phyloP scores from a whole-genome alignment of 2,113 vertebrate genomes.

The Aegypius monachus region DNA sequence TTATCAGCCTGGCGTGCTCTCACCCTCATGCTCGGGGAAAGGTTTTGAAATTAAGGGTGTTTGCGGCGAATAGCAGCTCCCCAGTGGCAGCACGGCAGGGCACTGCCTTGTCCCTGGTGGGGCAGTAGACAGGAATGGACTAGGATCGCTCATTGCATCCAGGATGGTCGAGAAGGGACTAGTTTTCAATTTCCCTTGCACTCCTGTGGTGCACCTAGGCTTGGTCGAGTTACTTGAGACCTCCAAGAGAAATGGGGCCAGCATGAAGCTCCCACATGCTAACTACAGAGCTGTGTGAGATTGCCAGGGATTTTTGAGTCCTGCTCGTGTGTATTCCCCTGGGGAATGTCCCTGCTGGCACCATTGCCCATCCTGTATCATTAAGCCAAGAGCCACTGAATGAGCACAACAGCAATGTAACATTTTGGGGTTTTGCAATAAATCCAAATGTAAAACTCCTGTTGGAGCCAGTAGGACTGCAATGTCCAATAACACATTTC shows the following conservation, averaged over 20 bases:
- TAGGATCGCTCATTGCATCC: not conserved
- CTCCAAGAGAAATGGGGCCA: not conserved
- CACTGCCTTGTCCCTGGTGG: not conserved
- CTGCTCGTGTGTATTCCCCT: accelerated
- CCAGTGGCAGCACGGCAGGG: not conserved
- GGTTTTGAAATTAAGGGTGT: not conserved
- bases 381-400: not conserved
- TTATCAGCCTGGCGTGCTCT: not conserved
- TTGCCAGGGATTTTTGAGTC: not conserved
- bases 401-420: not conserved
- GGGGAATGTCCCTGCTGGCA: not conserved
- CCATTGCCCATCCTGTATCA: not conserved
- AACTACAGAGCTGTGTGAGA: not conserved
- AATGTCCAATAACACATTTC: not conserved
- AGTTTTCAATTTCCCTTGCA: not conserved
- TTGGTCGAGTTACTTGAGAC: not conserved
- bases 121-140: not conserved
- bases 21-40: not conserved
- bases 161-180: not conserved
- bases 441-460: not conserved
- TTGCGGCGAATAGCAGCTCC: not conserved
- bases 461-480: not conserved
- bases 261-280: not conserved
- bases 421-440: not conserved
- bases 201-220: not conserved